Base-by-base conservation (phyloP, 1,140 invertebrate genomes). In the Proctacanthus coquilletti region DNA sequence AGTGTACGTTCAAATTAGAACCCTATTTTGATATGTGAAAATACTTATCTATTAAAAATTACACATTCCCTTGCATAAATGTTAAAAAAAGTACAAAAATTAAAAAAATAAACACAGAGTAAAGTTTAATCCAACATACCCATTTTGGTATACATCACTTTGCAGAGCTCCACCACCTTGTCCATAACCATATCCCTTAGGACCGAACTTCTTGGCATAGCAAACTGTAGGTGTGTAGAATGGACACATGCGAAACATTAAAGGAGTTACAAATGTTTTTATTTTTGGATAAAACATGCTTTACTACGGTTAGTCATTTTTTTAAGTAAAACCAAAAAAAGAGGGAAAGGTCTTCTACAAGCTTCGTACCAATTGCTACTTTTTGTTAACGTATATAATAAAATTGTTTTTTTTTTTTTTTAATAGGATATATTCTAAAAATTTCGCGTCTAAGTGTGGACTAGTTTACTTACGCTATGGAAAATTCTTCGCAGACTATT, bases 161-260 rank as follows among this genome's bases (percentile, higher is more conserved):
- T 88, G 84, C 48, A 89, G 69, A 47, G 84, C 84, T 55, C 86
- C 87, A 54, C 82, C 85, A 55, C 86, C 85, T 70, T 85, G 81
- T 47, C 86, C 87, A 63, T 86, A 91, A 48, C 87, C 87, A 63
- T 92, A 92, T 61, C 87, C 87, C 67, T 88, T 89, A 42, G 86
- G 87, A 48, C 86, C 87, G 67, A 88, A 93, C 68, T 78, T 81
- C 74, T 87, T 91, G 53, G 75, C 85, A 66, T 93, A 93, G 74
- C 87, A 92, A 52, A 83, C 84, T 88, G 72, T 46, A 70, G 52
- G 32, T n/a, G n/a, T n/a, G n/a, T n/a, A n/a, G n/a, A 45, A 42
- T 45, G 41, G 38, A 46, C 43, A 41, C 14, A 41, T 42, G 21
- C 14, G 18, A 15, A 30, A 25, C 5, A n/a, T 40, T 27, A 5